Base-by-base conservation (phyloP, 2,888 invertebrate species). In the Empis stercorea region DNA sequence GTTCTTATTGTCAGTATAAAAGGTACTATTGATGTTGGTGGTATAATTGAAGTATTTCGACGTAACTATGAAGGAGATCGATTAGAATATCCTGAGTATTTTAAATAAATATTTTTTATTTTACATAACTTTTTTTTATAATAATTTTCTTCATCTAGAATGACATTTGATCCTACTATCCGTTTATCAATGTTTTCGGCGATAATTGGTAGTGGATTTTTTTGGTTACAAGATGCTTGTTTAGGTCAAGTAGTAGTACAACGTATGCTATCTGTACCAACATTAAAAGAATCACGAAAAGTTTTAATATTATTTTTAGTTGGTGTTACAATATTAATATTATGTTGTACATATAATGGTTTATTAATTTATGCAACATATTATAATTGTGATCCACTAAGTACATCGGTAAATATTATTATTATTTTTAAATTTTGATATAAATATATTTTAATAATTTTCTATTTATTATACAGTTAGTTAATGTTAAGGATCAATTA, bases 171-270 rank as follows among this genome's bases (percentile, higher is more conserved):
- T 69, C 87, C 87, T 5, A 73, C 83, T n/a, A 78, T 80, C 0
- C 75, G 91, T 13, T 83, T 88, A 59, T 84, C 88, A 0, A 68
- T 86, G 43, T 84, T 87, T 80, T 78, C 80, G 10, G 65, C 88
- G 10, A 67, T 80, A 1, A 61, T 88, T 32, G 91, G 89, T 9
- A 85, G 84, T 1, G 72, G 78, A 13, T 64, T 84, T 23, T 84
- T 82, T 57, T 83, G 80, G 76, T 64, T 84, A 1, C 81, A 86
- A 59, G 74, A 79, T 11, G 78, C 83, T 48, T 76, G 81, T 1
- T 80, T 85, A n/a, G 89, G 85, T 65, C 92, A 91, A 64, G 81
- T 82, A 9, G 87, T 88, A 78, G 78, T 88, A 4, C 92, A 92
- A 58, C 73, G 89, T 51, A 87, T 87, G 56, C 71, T 91, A 43